A percentile compares a stretch with the other conserved stretches of the same genome.
Conservation (phyloP, 1,140 invertebrate species). For the Drosophila subobscura region DNA sequence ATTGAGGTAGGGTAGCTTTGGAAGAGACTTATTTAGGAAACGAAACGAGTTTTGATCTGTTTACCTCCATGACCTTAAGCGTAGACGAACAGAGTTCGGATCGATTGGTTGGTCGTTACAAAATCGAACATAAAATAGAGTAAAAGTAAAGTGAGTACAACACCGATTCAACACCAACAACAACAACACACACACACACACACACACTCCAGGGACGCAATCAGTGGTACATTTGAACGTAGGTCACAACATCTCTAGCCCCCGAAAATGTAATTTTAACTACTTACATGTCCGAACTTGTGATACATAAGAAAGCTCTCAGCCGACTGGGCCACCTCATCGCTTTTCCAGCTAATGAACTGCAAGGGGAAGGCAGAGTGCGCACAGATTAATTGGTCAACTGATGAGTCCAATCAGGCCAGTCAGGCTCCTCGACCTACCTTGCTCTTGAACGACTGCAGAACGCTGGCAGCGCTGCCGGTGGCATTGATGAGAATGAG, state of each 20-base stretch:
- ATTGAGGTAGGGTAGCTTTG: conserved; percentile 28
- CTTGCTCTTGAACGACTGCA: conserved; percentile 94
- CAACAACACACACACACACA: conserved; percentile 48
- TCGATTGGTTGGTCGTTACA: conserved; percentile 30
- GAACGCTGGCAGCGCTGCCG: conserved; percentile 92
- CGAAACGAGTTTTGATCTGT: conserved; percentile 37
- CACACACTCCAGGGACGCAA: conserved; percentile 10
- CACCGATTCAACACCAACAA: conserved; percentile 47
- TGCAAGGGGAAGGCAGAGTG: conserved; percentile 68
- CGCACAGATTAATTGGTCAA: conserved; percentile 21
- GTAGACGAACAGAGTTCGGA: conserved; percentile 54
- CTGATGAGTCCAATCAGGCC: background rate
- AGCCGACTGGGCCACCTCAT: conserved; percentile 89
- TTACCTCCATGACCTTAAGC: conserved; percentile 75
- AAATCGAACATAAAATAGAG: conserved; percentile 74
- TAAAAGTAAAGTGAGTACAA: conserved; percentile 67
- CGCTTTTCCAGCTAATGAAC: conserved; percentile 90
- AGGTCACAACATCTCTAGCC: background rate
- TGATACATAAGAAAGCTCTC: conserved; percentile 94
- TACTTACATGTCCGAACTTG: conserved; percentile 95
- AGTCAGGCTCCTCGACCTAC: conserved; percentile 82
- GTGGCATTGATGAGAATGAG: conserved; percentile 95
- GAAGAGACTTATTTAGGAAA: conserved; percentile 43
- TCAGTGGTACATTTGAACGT: conserved; percentile 5
- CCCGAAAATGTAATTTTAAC: background rate